These are phyloP conservation scores for Lumbricus terrestris DNA, from an alignment of 2,888 invertebrate species.

Conservation along the genomic window DNA sequence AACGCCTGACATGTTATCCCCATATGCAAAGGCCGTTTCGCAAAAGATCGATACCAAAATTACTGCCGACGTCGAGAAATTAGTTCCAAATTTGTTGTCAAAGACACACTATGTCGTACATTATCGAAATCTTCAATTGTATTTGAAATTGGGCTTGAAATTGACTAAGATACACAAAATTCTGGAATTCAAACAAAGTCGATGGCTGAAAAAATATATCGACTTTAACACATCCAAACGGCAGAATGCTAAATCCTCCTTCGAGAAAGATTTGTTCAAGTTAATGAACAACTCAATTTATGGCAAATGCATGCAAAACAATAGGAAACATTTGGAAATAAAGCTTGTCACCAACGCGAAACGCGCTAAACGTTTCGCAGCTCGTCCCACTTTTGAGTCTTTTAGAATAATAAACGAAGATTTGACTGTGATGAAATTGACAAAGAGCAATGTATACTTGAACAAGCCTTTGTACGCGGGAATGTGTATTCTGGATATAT, in stretches of 20 bases:
- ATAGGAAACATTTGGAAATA: constrained; percentile 55
- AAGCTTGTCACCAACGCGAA: constrained; percentile 35
- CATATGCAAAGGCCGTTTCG: too few species aligned
- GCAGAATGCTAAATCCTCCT: background rate
- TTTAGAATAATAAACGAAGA: background rate
- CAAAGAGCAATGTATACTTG: background rate
- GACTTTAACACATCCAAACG: background rate
- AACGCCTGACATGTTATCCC: background rate
- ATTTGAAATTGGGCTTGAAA: too few species aligned
- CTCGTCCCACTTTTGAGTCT: constrained; percentile 37
- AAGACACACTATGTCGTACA: background rate
- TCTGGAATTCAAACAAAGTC: background rate
- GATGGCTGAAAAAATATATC: background rate
- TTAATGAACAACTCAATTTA: constrained; percentile 39
- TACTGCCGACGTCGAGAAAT: background rate
- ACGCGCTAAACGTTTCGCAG: background rate
- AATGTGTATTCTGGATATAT: background rate
- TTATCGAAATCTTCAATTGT: background rate
- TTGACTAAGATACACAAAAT: background rate
- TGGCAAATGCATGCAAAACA: constrained; percentile 60
- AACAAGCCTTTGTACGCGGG: background rate
- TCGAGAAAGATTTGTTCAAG: background rate
- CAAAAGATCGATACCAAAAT: too few species aligned
- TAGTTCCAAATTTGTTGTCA: background rate
- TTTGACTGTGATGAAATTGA: background rate